These are phyloP conservation scores for Arctocebus calabarensis DNA, from an alignment of 2,797 vertebrate species.

Conservation along the genomic window DNA sequence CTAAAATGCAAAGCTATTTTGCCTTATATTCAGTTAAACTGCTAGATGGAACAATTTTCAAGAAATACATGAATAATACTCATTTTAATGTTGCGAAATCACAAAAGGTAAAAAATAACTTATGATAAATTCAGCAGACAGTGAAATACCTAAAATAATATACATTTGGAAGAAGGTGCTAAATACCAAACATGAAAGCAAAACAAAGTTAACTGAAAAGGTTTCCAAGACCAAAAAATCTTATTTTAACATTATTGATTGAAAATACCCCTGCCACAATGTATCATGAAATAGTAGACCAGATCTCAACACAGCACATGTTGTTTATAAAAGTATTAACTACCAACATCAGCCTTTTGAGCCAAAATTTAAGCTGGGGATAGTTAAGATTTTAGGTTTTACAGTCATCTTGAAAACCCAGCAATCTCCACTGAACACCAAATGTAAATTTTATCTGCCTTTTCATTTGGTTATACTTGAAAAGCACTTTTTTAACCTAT, in stretches of 20 bases:
- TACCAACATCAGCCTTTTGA: neutral
- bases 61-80: constrained; percentile 35
- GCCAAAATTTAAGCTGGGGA: neutral
- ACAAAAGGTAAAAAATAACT: neutral
- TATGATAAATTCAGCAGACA: neutral
- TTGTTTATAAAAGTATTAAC: constrained; percentile 27
- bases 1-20: constrained; percentile 47
- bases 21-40: neutral
- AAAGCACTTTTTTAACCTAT: constrained; percentile 50
- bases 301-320: neutral
- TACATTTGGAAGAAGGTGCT: neutral
- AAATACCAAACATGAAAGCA: constrained; percentile 43
- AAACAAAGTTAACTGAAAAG: neutral
- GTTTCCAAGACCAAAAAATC: neutral
- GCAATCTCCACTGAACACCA: neutral
- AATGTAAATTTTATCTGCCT: constrained; percentile 17
- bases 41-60: neutral
- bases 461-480: constrained; percentile 37
- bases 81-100: neutral
- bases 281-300: neutral
- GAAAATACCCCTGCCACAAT: neutral
- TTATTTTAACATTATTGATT: neutral
- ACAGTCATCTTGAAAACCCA: constrained; percentile 49
- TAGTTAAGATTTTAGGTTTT: constrained; percentile 13
- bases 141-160: constrained; percentile 57